Conservation (phyloP, 2,888 invertebrate species). For the Acanthococcus lagerstroemiae region DNA sequence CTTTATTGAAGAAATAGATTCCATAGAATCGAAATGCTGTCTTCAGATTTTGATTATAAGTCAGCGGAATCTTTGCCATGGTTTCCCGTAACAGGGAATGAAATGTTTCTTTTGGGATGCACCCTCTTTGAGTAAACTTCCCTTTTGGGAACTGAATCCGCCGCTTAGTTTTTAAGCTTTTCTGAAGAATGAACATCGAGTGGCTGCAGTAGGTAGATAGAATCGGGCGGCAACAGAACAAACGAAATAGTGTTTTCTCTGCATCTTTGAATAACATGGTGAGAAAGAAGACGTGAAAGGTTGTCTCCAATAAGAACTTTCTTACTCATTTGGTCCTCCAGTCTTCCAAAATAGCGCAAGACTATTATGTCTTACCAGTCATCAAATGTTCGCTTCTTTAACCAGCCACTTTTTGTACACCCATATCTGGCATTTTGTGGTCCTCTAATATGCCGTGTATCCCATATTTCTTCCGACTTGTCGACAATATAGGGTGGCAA, state of each 20-base stretch:
- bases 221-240: not conserved
- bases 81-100: not conserved
- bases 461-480: conserved; percentile 39
- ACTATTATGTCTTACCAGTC: conserved; percentile 37
- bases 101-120: not conserved
- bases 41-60: not conserved
- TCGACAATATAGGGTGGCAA: conserved; percentile 40
- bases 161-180: not conserved
- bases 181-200: not conserved
- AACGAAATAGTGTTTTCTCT: not conserved
- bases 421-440: conserved; percentile 40
- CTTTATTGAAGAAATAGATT: not conserved
- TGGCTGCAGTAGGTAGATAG: not conserved
- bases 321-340: not conserved
- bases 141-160: not conserved
- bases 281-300: not conserved
- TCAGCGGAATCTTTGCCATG: not conserved
- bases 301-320: not conserved
- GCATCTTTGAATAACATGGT: not conserved
- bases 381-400: not conserved
- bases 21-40: not conserved
- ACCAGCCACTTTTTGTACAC: conserved; percentile 38
- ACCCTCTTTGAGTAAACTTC: not conserved
- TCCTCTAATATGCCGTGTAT: conserved; percentile 41
- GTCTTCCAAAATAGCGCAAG: not conserved